Conservation (phyloP, 2,888 invertebrate species). For the Harpagoxenus sublaevis region DNA sequence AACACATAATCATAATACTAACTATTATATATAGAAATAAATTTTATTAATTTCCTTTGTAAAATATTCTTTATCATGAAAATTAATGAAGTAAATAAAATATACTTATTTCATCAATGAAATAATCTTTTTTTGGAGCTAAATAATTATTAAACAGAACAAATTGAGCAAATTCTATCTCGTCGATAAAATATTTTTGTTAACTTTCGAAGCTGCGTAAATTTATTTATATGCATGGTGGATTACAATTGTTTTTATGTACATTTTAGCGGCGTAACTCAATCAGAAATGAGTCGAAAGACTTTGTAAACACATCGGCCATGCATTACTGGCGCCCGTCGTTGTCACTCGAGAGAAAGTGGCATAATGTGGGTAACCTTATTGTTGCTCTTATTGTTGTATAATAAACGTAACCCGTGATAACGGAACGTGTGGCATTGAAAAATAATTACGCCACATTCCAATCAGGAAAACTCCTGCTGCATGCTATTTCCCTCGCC, state of each 20-base stretch:
- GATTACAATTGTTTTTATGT: slow-evolving; percentile 6
- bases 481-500: neutral
- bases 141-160: neutral
- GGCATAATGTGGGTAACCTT: slow-evolving; percentile 80
- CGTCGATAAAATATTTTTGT: slow-evolving; percentile 4
- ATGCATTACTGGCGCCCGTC: slow-evolving; percentile 65
- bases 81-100: neutral
- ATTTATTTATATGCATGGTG: neutral
- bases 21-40: neutral
- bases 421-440: slow-evolving; percentile 66
- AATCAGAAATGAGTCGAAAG: slow-evolving; percentile 23
- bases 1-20: neutral
- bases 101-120: neutral
- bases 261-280: neutral
- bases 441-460: slow-evolving; percentile 67
- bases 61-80: neutral
- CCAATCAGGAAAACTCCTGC: slow-evolving; percentile 51
- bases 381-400: slow-evolving; percentile 79
- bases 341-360: slow-evolving; percentile 76
- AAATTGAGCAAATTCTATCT: neutral
- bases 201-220: neutral
- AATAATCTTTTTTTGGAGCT: neutral
- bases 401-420: slow-evolving; percentile 78
- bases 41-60: neutral
- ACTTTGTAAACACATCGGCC: slow-evolving; percentile 11